Conservation (phyloP, 2,888 invertebrate species). For the Acleris emargana region DNA sequence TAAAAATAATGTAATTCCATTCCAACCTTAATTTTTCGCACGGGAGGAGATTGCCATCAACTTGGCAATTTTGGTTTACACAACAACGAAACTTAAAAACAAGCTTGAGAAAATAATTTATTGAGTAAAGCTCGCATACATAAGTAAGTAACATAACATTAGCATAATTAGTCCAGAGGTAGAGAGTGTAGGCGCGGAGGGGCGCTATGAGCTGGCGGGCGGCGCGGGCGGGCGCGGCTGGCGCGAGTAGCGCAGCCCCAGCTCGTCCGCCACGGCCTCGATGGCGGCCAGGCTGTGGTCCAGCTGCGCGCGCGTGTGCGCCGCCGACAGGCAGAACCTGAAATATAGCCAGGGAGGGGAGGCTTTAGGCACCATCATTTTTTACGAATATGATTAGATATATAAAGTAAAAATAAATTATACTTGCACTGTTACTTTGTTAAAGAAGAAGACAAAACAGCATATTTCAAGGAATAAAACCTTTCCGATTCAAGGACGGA, state of each 20-base stretch:
- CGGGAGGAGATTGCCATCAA: too few species aligned
- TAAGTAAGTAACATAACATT: slow-evolving; percentile 21
- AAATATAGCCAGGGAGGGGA: slow-evolving; percentile 43
- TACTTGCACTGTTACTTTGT: too few species aligned
- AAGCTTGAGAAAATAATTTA: slow-evolving; percentile 62
- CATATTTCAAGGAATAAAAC: too few species aligned
- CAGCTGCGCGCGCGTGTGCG: slow-evolving; percentile 96
- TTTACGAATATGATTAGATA: too few species aligned
- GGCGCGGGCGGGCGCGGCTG: slow-evolving; percentile 45
- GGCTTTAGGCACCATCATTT: background rate
- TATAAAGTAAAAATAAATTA: too few species aligned
- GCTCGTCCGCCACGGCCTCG: slow-evolving; percentile 87
- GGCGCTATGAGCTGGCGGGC: slow-evolving; percentile 3
- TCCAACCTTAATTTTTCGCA: too few species aligned
- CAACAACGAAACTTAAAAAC: background rate
- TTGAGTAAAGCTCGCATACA: slow-evolving; percentile 47
- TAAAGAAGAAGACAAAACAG: too few species aligned
- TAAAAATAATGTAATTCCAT: too few species aligned
- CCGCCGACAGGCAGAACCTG: slow-evolving; percentile 97
- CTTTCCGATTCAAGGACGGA: too few species aligned
- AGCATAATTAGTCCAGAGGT: slow-evolving; percentile 12
- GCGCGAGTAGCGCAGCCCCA: slow-evolving; percentile 92
- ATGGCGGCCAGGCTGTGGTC: slow-evolving; percentile 86
- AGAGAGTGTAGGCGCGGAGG: background rate
- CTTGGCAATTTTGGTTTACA: too few species aligned